Evolutionary conservation across 2,113 vertebrate genomes (phyloP), one percentile per base, ranked within the genome.

Genomic region (Podarcis cretensis): DNA sequence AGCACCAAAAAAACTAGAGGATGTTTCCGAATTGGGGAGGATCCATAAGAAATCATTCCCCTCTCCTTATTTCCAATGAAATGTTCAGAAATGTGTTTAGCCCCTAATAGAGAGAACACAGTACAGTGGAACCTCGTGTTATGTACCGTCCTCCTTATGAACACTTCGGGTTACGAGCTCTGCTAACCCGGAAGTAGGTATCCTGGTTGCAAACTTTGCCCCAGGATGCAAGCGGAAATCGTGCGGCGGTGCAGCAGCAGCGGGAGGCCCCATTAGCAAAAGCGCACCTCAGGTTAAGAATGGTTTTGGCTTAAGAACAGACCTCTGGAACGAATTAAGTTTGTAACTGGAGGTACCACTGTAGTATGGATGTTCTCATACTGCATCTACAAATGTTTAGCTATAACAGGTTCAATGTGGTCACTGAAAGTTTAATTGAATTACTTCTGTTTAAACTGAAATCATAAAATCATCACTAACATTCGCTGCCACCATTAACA

Each of bases 391-490:
- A 69, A 30, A 43, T 40, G 35, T 5, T 71, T 73, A 84, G 40
- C 27, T 48, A 48, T 32, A 63, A 57, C 43, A 59, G 25, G 27
- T 21, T 20, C 23, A 6, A 32, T 59, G 8, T 73, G 66, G 9
- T 35, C 32, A 16, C 25, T 82, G 54, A 54, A 90, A 78, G 65
- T 54, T 75, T 79, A 73, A 57, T 57, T 7, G 37, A 25, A 54
- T 73, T 23, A 63, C 40, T 1, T 3, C 0, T 1, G 40, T 77
- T 85, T 90, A 85, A 85, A 21, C 32, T 59, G 80, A 66, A 83
- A 73, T 81, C 78, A 37, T 2, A 69, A 87, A 87, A 78, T 89
- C 76, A 86, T 82, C 87, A 76, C 74, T 71, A n/a, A 23, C n/a
- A 13, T 74, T 74, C 23, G 30, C 32, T 57, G 20, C 57, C n/a